These are phyloP conservation scores for Melinaea menophilus DNA, from an alignment of 2,888 invertebrate genomes.

Conservation along the genomic window DNA sequence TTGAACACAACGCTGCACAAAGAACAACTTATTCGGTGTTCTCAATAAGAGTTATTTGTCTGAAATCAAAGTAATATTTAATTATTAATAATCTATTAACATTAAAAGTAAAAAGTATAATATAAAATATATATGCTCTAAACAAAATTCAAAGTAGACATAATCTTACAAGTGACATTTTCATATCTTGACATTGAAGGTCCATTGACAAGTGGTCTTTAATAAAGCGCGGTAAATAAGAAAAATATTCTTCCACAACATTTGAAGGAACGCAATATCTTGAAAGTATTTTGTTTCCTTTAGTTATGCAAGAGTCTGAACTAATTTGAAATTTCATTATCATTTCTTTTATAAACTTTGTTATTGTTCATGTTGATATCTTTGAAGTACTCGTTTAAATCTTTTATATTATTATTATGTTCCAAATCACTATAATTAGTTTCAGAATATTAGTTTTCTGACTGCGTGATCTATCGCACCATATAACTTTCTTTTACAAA, in stretches of 20 bases:
- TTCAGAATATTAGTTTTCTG: constrained; percentile 44
- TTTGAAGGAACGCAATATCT: constrained; percentile 50
- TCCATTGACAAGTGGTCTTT: constrained; percentile 60
- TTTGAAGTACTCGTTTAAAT: constrained; percentile 46
- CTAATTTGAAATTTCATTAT: constrained; percentile 17
- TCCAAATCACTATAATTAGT: constrained; percentile 35
- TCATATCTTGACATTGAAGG: constrained; percentile 69
- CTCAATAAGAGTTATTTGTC: constrained; percentile 64
- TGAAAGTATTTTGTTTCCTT: constrained; percentile 11
- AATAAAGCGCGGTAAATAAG: constrained; percentile 55
- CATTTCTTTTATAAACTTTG: constrained; percentile 34
- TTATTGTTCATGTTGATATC: constrained; percentile 41
- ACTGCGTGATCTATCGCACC: constrained; percentile 45
- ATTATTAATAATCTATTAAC: not conserved
- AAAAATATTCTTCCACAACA: constrained; percentile 49
- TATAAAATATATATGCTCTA: constrained; percentile 52
- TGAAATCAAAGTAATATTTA: constrained; percentile 40
- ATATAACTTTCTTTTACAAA: constrained; percentile 55
- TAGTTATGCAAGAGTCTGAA: constrained; percentile 5
- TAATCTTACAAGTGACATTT: constrained; percentile 59
- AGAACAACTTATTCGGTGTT: constrained; percentile 57
- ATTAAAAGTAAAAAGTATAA: not conserved
- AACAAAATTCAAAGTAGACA: constrained; percentile 59
- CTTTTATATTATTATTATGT: constrained; percentile 44
- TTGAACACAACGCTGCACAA: constrained; percentile 65